These are phyloP conservation scores for Cliona cf. orientalis DNA, from an alignment of 37 sponge, comb jelly and placozoan genomes.

Conservation along the genomic window DNA sequence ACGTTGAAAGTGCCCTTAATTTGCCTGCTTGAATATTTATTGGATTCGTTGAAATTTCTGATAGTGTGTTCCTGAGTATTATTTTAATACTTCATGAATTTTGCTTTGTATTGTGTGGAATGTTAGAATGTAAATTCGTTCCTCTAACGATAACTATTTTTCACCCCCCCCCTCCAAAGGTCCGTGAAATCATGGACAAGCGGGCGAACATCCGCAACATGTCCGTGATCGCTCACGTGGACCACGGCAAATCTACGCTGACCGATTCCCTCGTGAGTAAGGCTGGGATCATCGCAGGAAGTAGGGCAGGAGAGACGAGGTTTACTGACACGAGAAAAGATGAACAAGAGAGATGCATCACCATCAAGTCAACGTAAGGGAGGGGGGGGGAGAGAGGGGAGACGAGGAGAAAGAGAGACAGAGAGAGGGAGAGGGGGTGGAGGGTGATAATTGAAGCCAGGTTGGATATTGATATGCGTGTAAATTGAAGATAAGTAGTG, in stretches of 20 bases:
- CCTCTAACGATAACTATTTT: neutral
- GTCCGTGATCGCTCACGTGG: conserved; percentile 99
- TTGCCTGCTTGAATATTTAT: neutral
- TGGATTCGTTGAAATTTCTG: neutral
- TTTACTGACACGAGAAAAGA: conserved; percentile 99
- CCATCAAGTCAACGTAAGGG: conserved; percentile 99
- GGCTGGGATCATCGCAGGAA: conserved; percentile 97
- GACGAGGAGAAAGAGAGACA: too few species aligned
- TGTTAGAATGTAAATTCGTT: too few species aligned
- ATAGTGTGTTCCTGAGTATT: neutral
- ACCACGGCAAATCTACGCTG: conserved; percentile 98
- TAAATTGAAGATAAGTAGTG: too few species aligned
- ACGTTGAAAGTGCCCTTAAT: neutral
- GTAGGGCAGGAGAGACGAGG: conserved; percentile 92
- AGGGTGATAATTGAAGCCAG: too few species aligned
- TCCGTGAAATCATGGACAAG: conserved; percentile 99
- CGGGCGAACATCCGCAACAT: conserved; percentile 99
- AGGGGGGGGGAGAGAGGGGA: too few species aligned
- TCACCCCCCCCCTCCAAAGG: conserved; percentile 39
- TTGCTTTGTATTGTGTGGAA: too few species aligned
- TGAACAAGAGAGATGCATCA: conserved; percentile 99
- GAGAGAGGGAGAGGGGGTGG: too few species aligned
- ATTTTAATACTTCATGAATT: too few species aligned
- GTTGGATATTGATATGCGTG: too few species aligned
- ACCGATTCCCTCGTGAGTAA: conserved; percentile 98